Percentiles rank a stretch among this genome's conserved stretches.
Conservation (phyloP, 2,113 vertebrate genomes). For the Perca flavescens region DNA sequence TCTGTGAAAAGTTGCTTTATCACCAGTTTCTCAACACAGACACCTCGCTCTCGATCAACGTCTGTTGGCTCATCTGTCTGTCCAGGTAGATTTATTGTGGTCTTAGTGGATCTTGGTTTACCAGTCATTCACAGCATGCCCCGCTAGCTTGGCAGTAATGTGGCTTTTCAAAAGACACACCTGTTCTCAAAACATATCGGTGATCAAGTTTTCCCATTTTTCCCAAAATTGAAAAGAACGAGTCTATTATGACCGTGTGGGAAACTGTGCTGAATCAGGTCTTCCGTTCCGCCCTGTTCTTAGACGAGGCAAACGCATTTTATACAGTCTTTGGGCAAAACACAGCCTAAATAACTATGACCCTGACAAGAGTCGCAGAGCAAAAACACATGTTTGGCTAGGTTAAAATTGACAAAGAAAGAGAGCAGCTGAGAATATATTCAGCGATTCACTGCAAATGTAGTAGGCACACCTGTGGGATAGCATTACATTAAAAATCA, state of each 20-base stretch:
- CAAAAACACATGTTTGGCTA: constrained; percentile 4
- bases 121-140: background rate
- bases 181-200: constrained; percentile 27
- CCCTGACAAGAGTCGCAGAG: background rate
- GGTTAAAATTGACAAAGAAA: constrained; percentile 34
- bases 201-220: background rate
- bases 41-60: constrained; percentile 33
- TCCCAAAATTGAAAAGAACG: background rate
- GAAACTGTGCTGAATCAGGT: constrained; percentile 14
- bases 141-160: background rate
- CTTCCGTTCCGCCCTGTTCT: background rate
- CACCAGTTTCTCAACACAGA: constrained; percentile 38
- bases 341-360: background rate
- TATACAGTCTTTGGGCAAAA: no score
- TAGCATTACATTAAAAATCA: background rate
- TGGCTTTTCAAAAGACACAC: constrained; percentile 2
- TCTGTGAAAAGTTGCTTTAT: constrained; percentile 65
- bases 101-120: background rate
- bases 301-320: background rate
- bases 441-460: background rate
- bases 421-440: background rate
- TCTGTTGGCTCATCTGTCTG: constrained; percentile 12
- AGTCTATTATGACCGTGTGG: background rate
- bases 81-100: background rate
- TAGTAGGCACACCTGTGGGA: constrained; percentile 58